Evolutionary conservation across 2,113 vertebrate genomes (phyloP).

Genomic region (Empidonax traillii): DNA sequence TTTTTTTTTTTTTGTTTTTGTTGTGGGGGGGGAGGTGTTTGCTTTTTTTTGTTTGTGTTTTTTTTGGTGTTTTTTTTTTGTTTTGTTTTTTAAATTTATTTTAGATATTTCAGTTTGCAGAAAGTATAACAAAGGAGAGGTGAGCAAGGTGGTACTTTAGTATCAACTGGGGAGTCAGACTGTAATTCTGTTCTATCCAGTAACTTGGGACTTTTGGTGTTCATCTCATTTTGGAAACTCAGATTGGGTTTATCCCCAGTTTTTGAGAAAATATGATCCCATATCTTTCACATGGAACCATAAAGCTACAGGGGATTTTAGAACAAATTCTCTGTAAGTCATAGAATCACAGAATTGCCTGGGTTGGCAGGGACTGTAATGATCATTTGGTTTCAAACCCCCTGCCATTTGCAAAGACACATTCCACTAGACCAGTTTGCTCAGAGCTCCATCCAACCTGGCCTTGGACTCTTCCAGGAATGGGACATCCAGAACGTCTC

Average conservation of each 20-base stretch:
- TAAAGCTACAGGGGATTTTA: background rate
- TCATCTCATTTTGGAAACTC: background rate
- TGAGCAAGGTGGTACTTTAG: background rate
- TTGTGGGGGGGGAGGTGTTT: background rate
- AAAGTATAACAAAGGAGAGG: background rate
- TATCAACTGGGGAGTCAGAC: background rate
- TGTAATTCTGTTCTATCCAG: background rate
- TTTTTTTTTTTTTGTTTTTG: background rate
- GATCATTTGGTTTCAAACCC: background rate
- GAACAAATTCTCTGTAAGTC: background rate
- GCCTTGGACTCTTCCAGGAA: background rate
- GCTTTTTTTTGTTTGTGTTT: background rate
- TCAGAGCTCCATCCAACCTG: background rate
- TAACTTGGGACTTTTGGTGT: background rate
- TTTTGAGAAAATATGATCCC: background rate
- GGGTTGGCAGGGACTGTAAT: background rate
- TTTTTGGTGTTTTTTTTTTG: no score
- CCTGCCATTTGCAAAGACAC: background rate
- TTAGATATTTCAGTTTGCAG: background rate
- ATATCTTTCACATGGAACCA: background rate
- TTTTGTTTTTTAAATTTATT: background rate
- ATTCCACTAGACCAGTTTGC: background rate
- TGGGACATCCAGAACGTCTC: background rate
- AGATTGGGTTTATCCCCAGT: background rate
- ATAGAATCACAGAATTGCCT: background rate